Evolutionary conservation across 1,140 invertebrate species (phyloP).

Genomic region (Penaeus japonicus): DNA sequence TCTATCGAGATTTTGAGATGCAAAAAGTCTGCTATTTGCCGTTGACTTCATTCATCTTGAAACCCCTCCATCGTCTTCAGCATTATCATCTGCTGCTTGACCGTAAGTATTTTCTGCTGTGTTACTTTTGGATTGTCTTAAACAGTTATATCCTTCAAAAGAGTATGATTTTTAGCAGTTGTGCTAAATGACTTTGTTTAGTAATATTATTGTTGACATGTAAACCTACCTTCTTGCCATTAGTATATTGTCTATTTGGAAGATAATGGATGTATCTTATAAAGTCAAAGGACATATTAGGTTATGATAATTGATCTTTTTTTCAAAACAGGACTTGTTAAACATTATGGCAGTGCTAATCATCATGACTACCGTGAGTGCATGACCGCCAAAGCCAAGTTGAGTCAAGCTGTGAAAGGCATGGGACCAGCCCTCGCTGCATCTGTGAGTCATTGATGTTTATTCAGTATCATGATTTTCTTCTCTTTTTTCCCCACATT

Average conservation of each 20-base stretch:
- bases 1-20: slow-evolving; percentile 85
- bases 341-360: slow-evolving; percentile 47
- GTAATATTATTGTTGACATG: too few relatives aligned
- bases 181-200: too few relatives aligned
- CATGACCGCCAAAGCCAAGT: slow-evolving; percentile 52
- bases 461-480: background rate
- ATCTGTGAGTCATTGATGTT: slow-evolving; percentile 29
- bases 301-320: background rate
- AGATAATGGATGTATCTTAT: too few relatives aligned
- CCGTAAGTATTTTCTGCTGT: slow-evolving; percentile 70
- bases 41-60: slow-evolving; percentile 84
- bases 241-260: too few relatives aligned
- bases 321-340: slow-evolving; percentile 18
- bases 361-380: slow-evolving; percentile 54
- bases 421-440: slow-evolving; percentile 28
- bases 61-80: slow-evolving; percentile 86
- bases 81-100: slow-evolving; percentile 86
- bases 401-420: slow-evolving; percentile 40
- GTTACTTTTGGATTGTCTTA: too few relatives aligned
- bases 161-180: too few relatives aligned
- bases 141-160: too few relatives aligned
- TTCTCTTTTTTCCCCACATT: background rate
- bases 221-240: too few relatives aligned
- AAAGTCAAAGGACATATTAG: too few relatives aligned
- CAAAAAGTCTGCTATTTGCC: slow-evolving; percentile 88